Base-by-base conservation (phyloP, 2,797 vertebrate genomes). In the Pitangus sulphuratus region DNA sequence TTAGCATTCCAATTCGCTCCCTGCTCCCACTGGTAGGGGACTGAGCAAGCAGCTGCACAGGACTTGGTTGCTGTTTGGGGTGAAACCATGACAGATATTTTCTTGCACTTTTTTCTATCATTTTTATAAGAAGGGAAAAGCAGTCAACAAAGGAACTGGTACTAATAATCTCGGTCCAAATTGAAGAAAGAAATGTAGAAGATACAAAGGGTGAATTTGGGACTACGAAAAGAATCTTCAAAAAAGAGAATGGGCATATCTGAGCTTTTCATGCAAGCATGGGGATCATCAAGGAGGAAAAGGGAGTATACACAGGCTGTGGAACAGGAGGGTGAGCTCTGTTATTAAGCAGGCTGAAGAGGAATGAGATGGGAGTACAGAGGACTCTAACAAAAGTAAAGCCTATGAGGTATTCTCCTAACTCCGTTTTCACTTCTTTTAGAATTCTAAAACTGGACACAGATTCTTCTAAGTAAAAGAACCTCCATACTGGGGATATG, bases 1-100 rank as follows among this genome's bases (percentile, higher is more conserved):
- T 51, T 22, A 45, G 25, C 18, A 7, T 16, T 58, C 39, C 15
- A 21, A 26, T 64, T 71, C 25, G 40, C 33, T 65, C 30, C 39
- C 15, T 19, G 37, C 0, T 71, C 17, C 25, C 50, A 31, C 45
- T 35, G 58, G 21, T 71, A 30, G 17, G 37, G 20, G 24, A 45
- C 12, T 57, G 35, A 50, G 75, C 8, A 13, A 6, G 8, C 33
- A 21, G 12, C 30, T 84, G 11, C 0, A 0, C 12, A 8, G 50
- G 9, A 21, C 39, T 50, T 71, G 51, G 8, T 53, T 71, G 44
- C 65, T 37, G 35, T 11, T 3, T 58, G 50, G 12, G 17, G 10
- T 40, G 25, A 71, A 84, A 53, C 15, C 44, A 35, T 9, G n/a
- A 35, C 20, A 51, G 25, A 45, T 4, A 11, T 20, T 68, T 48